Evolutionary conservation across 2,888 invertebrate genomes (phyloP).

Genomic region (Branchipolynoe longqiensis): DNA sequence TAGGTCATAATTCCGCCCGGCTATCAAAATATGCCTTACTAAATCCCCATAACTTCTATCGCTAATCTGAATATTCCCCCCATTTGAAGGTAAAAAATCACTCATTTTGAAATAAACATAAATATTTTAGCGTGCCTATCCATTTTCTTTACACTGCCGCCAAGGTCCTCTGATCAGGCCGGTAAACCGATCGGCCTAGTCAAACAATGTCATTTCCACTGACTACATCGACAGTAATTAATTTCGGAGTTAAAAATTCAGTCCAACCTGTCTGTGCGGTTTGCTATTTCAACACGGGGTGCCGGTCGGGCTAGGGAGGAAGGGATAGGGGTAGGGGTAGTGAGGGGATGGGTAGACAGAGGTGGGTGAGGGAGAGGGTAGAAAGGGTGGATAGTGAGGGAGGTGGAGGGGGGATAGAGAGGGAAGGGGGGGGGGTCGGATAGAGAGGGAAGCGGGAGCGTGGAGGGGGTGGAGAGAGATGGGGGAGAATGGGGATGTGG

Average conservation of each 20-base stretch:
- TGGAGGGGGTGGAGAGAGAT: too few relatives aligned
- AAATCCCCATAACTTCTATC: slow-evolving; percentile 29
- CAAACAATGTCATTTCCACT: slow-evolving; percentile 53
- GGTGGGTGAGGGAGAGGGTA: too few relatives aligned
- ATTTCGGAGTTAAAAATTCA: slow-evolving; percentile 58
- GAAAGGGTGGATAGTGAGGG: too few relatives aligned
- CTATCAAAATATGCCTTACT: slow-evolving; percentile 28
- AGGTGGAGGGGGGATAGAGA: too few relatives aligned
- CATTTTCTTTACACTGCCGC: slow-evolving; percentile 45
- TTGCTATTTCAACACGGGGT: slow-evolving; percentile 47
- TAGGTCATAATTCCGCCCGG: too few relatives aligned
- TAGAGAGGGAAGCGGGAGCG: too few relatives aligned
- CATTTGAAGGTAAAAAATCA: not conserved
- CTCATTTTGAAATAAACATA: slow-evolving; percentile 58
- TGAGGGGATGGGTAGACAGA: too few relatives aligned
- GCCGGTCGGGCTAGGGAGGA: not conserved
- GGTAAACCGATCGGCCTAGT: slow-evolving; percentile 41
- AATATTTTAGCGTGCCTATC: slow-evolving; percentile 48
- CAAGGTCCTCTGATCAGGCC: slow-evolving; percentile 32
- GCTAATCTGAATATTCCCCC: not conserved
- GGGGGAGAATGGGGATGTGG: too few relatives aligned
- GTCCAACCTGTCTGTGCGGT: slow-evolving; percentile 45
- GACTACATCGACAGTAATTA: slow-evolving; percentile 53
- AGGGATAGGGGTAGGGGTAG: too few relatives aligned
- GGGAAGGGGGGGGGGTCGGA: too few relatives aligned